Percentiles rank a stretch among this genome's conserved stretches.
Evolutionary conservation across 2,888 invertebrate species (phyloP).

Genomic region (Rhimphoctona megacephalus): DNA sequence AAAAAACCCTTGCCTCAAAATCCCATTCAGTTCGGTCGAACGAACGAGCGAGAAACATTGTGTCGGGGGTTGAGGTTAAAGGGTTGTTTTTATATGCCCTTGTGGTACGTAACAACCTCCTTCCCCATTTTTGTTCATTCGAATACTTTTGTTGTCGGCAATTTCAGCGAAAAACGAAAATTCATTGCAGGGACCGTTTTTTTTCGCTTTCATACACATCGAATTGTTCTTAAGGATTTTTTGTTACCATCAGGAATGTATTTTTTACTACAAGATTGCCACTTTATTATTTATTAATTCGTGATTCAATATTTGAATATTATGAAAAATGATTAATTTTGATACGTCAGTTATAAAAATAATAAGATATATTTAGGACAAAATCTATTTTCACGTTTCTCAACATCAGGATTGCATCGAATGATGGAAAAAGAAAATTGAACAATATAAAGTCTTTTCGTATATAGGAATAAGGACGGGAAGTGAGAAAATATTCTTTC

Average conservation of each 20-base stretch:
- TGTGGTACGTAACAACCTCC: conserved; percentile 37
- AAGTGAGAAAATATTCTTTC: conserved; percentile 49
- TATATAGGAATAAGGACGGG: conserved; percentile 34
- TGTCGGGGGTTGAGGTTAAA: conserved; percentile 31
- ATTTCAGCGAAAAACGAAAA: conserved; percentile 40
- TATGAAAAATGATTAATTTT: not conserved
- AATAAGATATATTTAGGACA: too few relatives aligned
- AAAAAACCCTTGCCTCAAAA: conserved; percentile 26
- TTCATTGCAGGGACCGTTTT: conserved; percentile 43
- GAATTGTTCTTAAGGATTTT: not conserved
- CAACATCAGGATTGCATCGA: not conserved
- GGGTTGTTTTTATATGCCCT: conserved; percentile 53
- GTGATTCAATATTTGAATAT: not conserved
- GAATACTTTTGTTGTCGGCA: conserved; percentile 29
- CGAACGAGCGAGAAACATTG: conserved; percentile 35
- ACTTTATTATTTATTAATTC: not conserved
- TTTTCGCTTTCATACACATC: not conserved
- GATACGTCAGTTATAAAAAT: not conserved
- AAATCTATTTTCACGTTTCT: not conserved
- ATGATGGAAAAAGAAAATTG: conserved; percentile 19
- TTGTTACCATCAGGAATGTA: too few relatives aligned
- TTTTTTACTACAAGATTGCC: too few relatives aligned
- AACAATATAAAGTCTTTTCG: conserved; percentile 17
- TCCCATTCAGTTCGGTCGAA: conserved; percentile 54
- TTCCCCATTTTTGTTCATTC: conserved; percentile 14